These are phyloP conservation scores for Rhagium mordax DNA, from an alignment of 2,888 invertebrate genomes.

Conservation along the genomic window DNA sequence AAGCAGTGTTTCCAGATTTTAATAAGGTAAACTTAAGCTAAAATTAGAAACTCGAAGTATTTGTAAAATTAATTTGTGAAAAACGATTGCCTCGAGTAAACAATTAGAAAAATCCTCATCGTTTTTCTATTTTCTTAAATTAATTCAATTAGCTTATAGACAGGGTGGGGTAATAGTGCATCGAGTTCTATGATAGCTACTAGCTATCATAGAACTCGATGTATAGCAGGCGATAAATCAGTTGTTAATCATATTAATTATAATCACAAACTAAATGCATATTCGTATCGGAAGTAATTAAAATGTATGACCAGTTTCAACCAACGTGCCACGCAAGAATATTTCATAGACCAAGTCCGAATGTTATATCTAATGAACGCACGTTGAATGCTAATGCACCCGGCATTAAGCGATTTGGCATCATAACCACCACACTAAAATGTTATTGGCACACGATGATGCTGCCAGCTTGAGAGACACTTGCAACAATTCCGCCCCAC, in stretches of 20 bases:
- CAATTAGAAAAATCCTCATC: too few species aligned
- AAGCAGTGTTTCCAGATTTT: neutral
- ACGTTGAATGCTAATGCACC: neutral
- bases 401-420: neutral
- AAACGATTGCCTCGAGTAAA: too few species aligned
- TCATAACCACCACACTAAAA: neutral
- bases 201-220: too few species aligned
- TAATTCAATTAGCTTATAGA: too few species aligned
- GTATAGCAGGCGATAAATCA: too few species aligned
- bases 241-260: too few species aligned
- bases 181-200: too few species aligned
- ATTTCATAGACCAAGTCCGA: neutral
- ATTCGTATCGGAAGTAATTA: too few species aligned
- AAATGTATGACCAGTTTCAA: neutral
- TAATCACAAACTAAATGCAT: too few species aligned
- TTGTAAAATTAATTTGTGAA: too few species aligned
- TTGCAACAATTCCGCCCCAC: conserved; percentile 11
- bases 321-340: neutral
- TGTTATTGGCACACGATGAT: neutral
- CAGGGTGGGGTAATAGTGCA: too few species aligned
- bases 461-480: neutral
- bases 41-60: neutral
- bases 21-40: neutral
- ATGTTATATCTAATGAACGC: neutral
- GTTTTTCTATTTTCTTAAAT: too few species aligned